phyloP scores from a whole-genome alignment of 1,140 invertebrate species.

The Lepidurus apus region DNA sequence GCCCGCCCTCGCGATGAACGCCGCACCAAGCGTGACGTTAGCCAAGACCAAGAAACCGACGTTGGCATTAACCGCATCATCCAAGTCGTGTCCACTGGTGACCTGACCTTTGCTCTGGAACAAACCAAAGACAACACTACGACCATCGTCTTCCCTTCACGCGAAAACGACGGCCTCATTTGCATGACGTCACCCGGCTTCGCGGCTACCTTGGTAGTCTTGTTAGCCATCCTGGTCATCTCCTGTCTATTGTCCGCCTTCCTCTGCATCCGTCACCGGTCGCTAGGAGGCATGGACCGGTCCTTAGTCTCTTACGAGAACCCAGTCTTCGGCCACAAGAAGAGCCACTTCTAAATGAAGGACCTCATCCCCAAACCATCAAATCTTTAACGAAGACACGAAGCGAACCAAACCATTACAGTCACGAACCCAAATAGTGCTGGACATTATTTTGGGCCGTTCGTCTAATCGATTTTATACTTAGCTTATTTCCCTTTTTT shows the following conservation, averaged over 20 bases:
- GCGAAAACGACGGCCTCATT: conserved; percentile 58
- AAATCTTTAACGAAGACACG: neutral
- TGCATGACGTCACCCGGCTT: conserved; percentile 90
- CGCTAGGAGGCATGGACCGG: conserved; percentile 32
- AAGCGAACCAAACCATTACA: conserved; percentile 1
- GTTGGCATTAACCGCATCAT: conserved; percentile 75
- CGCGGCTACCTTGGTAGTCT: conserved; percentile 70
- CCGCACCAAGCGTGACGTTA: conserved; percentile 52
- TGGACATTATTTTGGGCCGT: neutral
- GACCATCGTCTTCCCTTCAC: conserved; percentile 58
- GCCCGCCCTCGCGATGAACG: conserved; percentile 67
- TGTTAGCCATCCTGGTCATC: conserved; percentile 69
- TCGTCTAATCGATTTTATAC: neutral
- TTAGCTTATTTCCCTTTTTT: neutral
- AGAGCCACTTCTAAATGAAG: conserved; percentile 30
- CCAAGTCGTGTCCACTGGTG: conserved; percentile 73
- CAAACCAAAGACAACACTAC: conserved; percentile 51
- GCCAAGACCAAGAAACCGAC: conserved; percentile 60
- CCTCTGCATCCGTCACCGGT: conserved; percentile 60
- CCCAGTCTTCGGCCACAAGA: conserved; percentile 34
- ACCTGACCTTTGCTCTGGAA: conserved; percentile 71
- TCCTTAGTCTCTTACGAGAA: conserved; percentile 34
- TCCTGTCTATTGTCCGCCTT: conserved; percentile 78
- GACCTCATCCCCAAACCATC: too few relatives aligned
- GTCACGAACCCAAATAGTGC: neutral